Conservation (phyloP, 2,113 vertebrate species). For the Protomyctophum bolini region DNA sequence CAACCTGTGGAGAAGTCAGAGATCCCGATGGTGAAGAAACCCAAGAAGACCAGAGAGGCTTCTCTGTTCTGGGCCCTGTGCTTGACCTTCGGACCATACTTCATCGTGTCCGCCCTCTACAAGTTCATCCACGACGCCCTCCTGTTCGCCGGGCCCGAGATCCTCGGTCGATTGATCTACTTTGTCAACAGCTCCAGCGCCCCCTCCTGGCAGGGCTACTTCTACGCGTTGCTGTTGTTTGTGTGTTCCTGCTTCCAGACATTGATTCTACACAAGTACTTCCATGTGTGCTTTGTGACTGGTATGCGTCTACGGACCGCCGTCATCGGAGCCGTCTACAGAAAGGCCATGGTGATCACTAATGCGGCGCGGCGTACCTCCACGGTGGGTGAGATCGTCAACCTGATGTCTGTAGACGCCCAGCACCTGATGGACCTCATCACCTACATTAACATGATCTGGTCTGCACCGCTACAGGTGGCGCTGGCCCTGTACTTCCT, state of each 20-base stretch:
- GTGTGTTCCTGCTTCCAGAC: constrained; percentile 90
- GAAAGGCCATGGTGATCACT: constrained; percentile 95
- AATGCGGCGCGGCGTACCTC: constrained; percentile 90
- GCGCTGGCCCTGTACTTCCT: constrained; percentile 90
- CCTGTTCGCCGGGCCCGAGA: constrained; percentile 91
- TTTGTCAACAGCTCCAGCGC: constrained; percentile 85
- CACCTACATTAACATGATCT: constrained; percentile 97
- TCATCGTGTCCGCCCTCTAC: constrained; percentile 91
- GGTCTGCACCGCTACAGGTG: constrained; percentile 97
- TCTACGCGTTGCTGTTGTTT: constrained; percentile 89
- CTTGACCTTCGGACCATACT: constrained; percentile 92
- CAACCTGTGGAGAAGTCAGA: constrained; percentile 85
- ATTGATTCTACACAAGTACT: constrained; percentile 92
- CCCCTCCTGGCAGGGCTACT: constrained; percentile 92
- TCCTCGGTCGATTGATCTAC: constrained; percentile 90
- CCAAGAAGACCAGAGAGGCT: constrained; percentile 76
- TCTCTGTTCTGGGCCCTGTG: constrained; percentile 91
- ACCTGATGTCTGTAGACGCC: constrained; percentile 98
- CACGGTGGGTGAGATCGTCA: constrained; percentile 96
- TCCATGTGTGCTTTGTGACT: constrained; percentile 96
- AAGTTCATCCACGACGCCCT: constrained; percentile 92
- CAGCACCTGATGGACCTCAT: constrained; percentile 97
- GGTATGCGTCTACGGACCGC: constrained; percentile 95
- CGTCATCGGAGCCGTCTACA: constrained; percentile 90
- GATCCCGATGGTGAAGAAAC: constrained; percentile 82